These are phyloP conservation scores for Pinctada fucata DNA, from an alignment of 2,888 invertebrate genomes.

Conservation along the genomic window DNA sequence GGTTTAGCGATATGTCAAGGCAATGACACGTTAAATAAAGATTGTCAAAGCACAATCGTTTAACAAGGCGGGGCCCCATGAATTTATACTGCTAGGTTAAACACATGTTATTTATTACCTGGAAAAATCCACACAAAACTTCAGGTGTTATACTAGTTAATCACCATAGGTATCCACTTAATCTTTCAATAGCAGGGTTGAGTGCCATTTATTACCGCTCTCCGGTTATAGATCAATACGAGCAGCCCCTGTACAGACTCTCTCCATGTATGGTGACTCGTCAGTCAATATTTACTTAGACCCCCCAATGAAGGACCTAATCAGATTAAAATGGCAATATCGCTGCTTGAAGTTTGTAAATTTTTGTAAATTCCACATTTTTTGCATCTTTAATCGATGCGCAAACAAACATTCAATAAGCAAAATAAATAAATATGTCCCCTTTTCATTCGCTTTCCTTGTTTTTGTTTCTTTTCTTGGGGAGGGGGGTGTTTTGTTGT, in stretches of 20 bases:
- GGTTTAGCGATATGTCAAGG: neutral
- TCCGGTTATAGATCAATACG: too few species aligned
- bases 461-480: too few species aligned
- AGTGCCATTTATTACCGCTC: too few species aligned
- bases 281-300: neutral
- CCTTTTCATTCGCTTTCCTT: too few species aligned
- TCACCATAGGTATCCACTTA: too few species aligned
- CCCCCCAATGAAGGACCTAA: neutral
- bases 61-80: conserved; percentile 4
- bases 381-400: too few species aligned
- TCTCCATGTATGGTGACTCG: neutral
- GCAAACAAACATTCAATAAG: too few species aligned
- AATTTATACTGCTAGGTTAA: neutral
- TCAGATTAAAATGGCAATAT: neutral
- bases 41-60: neutral
- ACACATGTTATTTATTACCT: conserved; percentile 3
- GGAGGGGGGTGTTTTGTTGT: too few species aligned
- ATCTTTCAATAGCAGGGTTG: too few species aligned
- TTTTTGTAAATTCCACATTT: neutral
- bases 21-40: neutral
- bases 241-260: too few species aligned
- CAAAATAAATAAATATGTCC: too few species aligned
- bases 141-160: too few species aligned
- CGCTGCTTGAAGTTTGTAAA: neutral
- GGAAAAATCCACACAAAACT: neutral